phyloP scores from a whole-genome alignment of 92 coral and sea anemone species.

The Meandrina meandrites region DNA sequence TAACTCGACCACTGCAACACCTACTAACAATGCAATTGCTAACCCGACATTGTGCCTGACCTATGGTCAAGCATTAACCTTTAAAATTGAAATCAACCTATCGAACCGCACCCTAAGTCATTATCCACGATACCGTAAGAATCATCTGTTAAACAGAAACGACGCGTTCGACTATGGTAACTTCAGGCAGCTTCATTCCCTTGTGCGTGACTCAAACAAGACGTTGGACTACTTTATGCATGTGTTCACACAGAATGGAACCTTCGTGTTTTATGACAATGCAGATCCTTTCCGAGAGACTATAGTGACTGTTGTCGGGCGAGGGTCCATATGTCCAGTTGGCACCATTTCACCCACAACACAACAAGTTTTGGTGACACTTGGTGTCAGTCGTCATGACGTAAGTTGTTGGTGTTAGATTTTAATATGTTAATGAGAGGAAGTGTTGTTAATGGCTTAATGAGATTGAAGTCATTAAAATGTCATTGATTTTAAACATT shows the following conservation, averaged over 20 bases:
- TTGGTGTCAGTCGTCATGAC: constrained; percentile 66
- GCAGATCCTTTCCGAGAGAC: constrained; percentile 70
- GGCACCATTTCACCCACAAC: constrained; percentile 55
- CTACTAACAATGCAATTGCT: constrained; percentile 23
- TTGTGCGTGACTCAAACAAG: constrained; percentile 85
- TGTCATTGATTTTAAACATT: no score
- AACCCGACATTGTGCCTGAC: constrained; percentile 78
- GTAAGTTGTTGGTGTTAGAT: constrained; percentile 55
- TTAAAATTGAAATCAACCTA: constrained; percentile 70
- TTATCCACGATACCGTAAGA: constrained; percentile 91
- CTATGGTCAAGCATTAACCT: constrained; percentile 66
- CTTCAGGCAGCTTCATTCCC: constrained; percentile 85
- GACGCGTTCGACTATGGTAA: constrained; percentile 90
- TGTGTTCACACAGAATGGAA: constrained; percentile 86
- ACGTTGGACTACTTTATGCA: constrained; percentile 72
- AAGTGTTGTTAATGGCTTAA: no score
- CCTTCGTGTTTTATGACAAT: constrained; percentile 94
- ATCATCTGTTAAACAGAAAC: constrained; percentile 86
- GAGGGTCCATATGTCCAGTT: constrained; percentile 63
- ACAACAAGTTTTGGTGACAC: constrained; percentile 16
- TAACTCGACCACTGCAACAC: constrained; percentile 18
- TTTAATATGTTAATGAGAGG: no score
- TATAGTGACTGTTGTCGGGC: constrained; percentile 75
- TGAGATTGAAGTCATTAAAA: no score
- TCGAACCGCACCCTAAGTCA: constrained; percentile 79